Percentiles rank a stretch among this genome's conserved stretches.
Conservation (phyloP, 2,113 vertebrate species). For the Rattus rattus region DNA sequence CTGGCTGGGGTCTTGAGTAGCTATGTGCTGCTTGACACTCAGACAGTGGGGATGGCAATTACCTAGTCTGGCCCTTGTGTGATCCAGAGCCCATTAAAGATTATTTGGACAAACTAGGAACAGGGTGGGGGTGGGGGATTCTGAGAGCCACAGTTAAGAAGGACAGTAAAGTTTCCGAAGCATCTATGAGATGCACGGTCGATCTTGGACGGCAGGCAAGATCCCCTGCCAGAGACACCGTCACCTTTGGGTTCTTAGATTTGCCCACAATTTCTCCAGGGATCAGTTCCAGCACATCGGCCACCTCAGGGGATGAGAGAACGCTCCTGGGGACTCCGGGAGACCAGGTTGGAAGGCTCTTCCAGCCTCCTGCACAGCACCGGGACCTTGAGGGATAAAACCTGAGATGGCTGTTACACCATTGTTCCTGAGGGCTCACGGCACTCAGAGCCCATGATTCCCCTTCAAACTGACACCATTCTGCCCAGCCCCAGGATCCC, state of each 20-base stretch:
- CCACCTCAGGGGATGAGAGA: conserved; percentile 91
- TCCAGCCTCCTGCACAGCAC: conserved; percentile 93
- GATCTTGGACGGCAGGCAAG: not conserved
- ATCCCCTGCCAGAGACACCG: not conserved
- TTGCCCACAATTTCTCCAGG: conserved; percentile 94
- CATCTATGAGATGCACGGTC: not conserved
- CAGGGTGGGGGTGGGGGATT: no score
- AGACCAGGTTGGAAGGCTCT: conserved; percentile 94
- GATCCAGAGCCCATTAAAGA: not conserved
- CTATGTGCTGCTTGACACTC: not conserved
- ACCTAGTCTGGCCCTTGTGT: not conserved
- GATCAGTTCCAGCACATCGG: conserved; percentile 92
- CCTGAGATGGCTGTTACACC: not conserved
- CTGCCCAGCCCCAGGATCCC: not conserved
- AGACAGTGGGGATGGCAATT: rapidly evolving
- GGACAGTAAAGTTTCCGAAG: rapidly evolving
- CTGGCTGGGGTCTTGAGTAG: not conserved
- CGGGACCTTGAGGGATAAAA: conserved; percentile 87
- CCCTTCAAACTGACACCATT: not conserved
- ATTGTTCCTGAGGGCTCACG: rapidly evolving
- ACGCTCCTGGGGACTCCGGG: conserved; percentile 89
- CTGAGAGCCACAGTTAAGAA: not conserved
- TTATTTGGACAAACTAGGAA: not conserved
- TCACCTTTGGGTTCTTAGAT: conserved; percentile 97
- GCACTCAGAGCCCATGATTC: not conserved